phyloP scores from a whole-genome alignment of 1,140 invertebrate genomes.

The Trichoplusia ni region DNA sequence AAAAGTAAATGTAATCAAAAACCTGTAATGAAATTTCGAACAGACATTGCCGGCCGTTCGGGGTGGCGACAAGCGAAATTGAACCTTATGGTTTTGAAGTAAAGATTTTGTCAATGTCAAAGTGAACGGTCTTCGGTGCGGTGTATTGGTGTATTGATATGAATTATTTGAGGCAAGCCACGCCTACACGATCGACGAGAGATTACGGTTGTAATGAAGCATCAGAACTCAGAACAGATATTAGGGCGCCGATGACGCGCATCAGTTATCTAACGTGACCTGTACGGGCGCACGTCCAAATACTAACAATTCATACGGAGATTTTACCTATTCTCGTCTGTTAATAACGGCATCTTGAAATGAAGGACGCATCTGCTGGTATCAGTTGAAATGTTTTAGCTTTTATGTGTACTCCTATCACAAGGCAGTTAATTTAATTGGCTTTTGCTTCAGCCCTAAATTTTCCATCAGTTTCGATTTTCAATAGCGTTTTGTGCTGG shows the following conservation, averaged over 20 bases:
- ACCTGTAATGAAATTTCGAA: slow-evolving; percentile 13
- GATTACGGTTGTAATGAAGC: slow-evolving; percentile 28
- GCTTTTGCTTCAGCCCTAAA: no score
- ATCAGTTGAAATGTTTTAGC: slow-evolving; percentile 16
- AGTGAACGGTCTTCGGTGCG: not conserved
- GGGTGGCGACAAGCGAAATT: no score
- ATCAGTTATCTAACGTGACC: slow-evolving; percentile 22
- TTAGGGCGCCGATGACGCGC: slow-evolving; percentile 25
- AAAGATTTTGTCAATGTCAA: not conserved
- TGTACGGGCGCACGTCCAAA: slow-evolving; percentile 26
- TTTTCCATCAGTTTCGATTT: no score
- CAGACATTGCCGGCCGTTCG: no score
- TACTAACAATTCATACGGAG: slow-evolving; percentile 17
- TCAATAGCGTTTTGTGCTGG: no score
- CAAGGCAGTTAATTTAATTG: not conserved
- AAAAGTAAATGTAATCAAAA: not conserved
- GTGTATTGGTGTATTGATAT: slow-evolving; percentile 12
- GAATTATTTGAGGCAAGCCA: slow-evolving; percentile 16
- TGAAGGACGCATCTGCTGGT: slow-evolving; percentile 11
- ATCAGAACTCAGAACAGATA: slow-evolving; percentile 24
- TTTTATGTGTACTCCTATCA: slow-evolving; percentile 12
- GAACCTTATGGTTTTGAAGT: no score
- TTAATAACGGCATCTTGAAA: slow-evolving; percentile 27
- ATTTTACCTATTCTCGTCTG: slow-evolving; percentile 31
- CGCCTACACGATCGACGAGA: slow-evolving; percentile 15